Evolutionary conservation across 2,797 vertebrate species (phyloP), one percentile per base, ranked within the genome.

Genomic region (Rhyacichthys aspro): DNA sequence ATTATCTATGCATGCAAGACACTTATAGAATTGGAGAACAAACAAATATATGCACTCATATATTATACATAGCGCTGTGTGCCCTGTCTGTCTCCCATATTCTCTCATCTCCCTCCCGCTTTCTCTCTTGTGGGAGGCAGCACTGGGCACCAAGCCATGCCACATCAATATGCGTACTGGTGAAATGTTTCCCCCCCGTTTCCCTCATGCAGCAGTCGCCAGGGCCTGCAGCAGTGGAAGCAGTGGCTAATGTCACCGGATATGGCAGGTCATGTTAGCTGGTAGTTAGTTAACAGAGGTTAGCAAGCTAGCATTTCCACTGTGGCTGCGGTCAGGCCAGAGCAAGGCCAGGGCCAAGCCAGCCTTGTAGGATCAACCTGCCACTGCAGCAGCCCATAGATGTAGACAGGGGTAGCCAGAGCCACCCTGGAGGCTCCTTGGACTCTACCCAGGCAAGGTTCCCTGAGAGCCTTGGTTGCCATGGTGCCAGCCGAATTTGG

Each of bases 401-500:
- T 60, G 74, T 60, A 64, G 74, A 70, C 86, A 75, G 60, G 81
- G 70, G 70, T 81, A 85, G 84, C 85, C 85, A 86, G 78, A 73
- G 77, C 78, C 85, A 83, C 86, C 90, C 86, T 78, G 81, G 82
- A 84, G 81, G 81, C 85, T 87, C 87, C 85, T 90, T 91, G 90
- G 91, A 92, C 76, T 72, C 70, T 68, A 72, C 89, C 88, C 89
- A 91, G 90, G 78, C 85, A 84, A 88, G 88, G 89, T 90, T 91
- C 89, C 88, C 86, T 83, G 81, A 82, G 89, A 91, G 85, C 81
- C 83, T 47, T 63, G 78, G 91, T 92, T 92, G 86, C 90, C 89
- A 93, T 93, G 91, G 89, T 81, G 81, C 86, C 90, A 91, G 89
- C 86, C 87, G 78, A 90, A 92, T 90, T 89, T 79, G 82, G 85